Evolutionary conservation across 2,797 vertebrate genomes (phyloP).

Genomic region (Microctenopoma steveboyesi): DNA sequence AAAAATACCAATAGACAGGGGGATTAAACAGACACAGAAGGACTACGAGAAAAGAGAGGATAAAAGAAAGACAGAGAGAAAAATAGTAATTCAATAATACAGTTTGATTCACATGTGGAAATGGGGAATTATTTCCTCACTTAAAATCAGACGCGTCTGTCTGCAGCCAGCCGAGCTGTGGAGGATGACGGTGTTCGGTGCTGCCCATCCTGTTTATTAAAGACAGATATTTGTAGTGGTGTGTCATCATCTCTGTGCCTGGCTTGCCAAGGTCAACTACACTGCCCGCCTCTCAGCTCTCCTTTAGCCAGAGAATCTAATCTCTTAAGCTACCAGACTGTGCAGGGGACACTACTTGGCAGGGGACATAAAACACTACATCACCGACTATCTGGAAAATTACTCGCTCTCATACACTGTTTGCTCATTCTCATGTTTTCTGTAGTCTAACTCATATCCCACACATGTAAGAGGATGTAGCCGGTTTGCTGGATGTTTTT

Average conservation of each 20-base stretch:
- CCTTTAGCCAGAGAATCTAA: constrained; percentile 52
- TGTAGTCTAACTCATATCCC: not conserved
- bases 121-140: not conserved
- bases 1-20: too few relatives aligned
- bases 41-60: too few relatives aligned
- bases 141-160: not conserved
- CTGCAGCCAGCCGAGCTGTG: constrained; percentile 14
- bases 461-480: not conserved
- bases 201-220: constrained; percentile 55
- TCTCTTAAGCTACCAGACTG: constrained; percentile 52
- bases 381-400: constrained; percentile 35
- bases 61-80: too few relatives aligned
- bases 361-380: constrained; percentile 25
- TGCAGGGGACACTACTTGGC: constrained; percentile 41
- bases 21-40: too few relatives aligned
- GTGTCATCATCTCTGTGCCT: constrained; percentile 51
- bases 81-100: not conserved
- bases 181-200: constrained; percentile 14
- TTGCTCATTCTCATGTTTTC: not conserved
- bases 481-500: not conserved
- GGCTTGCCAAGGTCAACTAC: constrained; percentile 68
- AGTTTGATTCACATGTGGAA: not conserved
- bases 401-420: not conserved
- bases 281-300: constrained; percentile 51
- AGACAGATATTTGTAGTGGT: constrained; percentile 61